Evolutionary conservation across 1,140 invertebrate species (phyloP).

Genomic region (Pollicipes pollicipes): DNA sequence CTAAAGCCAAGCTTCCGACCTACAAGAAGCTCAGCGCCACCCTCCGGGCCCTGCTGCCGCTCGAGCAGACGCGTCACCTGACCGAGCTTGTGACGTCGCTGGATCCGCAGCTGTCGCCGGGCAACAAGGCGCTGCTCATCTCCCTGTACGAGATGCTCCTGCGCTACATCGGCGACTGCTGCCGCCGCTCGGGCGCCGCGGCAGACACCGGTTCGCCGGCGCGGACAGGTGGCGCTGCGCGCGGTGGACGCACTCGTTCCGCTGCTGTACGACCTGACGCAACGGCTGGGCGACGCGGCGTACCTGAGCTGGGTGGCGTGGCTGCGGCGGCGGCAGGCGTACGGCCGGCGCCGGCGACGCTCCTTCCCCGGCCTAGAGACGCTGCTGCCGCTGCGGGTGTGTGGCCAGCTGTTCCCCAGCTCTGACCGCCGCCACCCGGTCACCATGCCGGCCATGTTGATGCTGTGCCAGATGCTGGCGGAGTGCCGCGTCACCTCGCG

Average conservation of each 20-base stretch:
- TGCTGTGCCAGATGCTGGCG: conserved; percentile 60
- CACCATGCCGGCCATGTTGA: conserved; percentile 61
- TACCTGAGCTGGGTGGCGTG: background rate
- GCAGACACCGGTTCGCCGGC: background rate
- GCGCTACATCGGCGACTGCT: background rate
- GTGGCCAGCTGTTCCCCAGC: conserved; percentile 52
- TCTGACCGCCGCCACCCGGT: conserved; percentile 75
- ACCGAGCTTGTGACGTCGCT: background rate
- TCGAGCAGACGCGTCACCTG: background rate
- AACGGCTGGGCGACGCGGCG: background rate
- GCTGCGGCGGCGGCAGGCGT: background rate
- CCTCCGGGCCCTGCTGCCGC: background rate
- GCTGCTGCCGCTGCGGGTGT: background rate
- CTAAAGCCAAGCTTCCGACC: background rate
- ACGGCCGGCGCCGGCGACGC: background rate
- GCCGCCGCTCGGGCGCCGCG: background rate
- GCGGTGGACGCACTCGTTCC: background rate
- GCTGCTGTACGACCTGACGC: background rate
- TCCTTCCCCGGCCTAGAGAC: background rate
- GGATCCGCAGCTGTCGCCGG: background rate
- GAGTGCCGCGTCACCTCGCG: conserved; percentile 39
- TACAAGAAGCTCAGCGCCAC: background rate
- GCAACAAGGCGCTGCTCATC: background rate
- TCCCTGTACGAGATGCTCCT: background rate
- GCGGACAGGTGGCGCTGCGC: background rate